Percentiles rank a stretch among this genome's conserved stretches.
phyloP scores from a whole-genome alignment of 2,113 vertebrate species.

The Lophura nycthemera region DNA sequence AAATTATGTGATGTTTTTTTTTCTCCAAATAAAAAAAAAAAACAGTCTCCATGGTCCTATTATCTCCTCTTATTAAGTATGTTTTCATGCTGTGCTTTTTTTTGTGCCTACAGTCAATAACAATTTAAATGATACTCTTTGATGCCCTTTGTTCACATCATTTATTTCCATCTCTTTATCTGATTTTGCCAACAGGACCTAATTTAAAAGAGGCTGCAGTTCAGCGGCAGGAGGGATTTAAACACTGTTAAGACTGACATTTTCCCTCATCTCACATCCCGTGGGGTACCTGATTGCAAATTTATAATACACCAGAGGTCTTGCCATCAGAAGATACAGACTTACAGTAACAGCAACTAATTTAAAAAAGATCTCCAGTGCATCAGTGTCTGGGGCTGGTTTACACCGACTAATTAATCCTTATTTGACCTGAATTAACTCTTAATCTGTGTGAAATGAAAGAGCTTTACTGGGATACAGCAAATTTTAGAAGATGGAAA shows the following conservation, averaged over 20 bases:
- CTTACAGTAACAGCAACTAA: slow-evolving; percentile 68
- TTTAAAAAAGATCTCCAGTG: slow-evolving; percentile 67
- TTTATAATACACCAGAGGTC: slow-evolving; percentile 71
- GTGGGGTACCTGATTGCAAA: slow-evolving; percentile 63
- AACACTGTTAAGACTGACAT: slow-evolving; percentile 71
- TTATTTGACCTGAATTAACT: slow-evolving; percentile 78
- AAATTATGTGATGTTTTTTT: slow-evolving; percentile 7
- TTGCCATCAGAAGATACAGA: slow-evolving; percentile 65
- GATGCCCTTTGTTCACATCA: slow-evolving; percentile 62
- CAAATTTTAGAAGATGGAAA: slow-evolving; percentile 42
- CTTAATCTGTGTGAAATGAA: slow-evolving; percentile 75
- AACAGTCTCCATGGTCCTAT: slow-evolving; percentile 19
- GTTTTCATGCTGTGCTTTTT: slow-evolving; percentile 56
- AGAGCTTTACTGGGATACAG: slow-evolving; percentile 58
- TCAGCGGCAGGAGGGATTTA: slow-evolving; percentile 70
- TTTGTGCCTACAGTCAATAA: slow-evolving; percentile 59
- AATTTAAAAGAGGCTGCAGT: slow-evolving; percentile 71
- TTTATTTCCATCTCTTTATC: slow-evolving; percentile 71
- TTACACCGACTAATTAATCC: slow-evolving; percentile 78
- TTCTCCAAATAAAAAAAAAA: neutral
- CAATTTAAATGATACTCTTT: slow-evolving; percentile 70
- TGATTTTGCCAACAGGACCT: slow-evolving; percentile 74
- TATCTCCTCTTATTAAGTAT: slow-evolving; percentile 61
- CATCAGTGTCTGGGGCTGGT: slow-evolving; percentile 65
- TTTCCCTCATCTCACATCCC: slow-evolving; percentile 75